Evolutionary conservation across 2,888 invertebrate genomes (phyloP), one percentile per base, ranked within the genome.

Genomic region (Eilema caniola): DNA sequence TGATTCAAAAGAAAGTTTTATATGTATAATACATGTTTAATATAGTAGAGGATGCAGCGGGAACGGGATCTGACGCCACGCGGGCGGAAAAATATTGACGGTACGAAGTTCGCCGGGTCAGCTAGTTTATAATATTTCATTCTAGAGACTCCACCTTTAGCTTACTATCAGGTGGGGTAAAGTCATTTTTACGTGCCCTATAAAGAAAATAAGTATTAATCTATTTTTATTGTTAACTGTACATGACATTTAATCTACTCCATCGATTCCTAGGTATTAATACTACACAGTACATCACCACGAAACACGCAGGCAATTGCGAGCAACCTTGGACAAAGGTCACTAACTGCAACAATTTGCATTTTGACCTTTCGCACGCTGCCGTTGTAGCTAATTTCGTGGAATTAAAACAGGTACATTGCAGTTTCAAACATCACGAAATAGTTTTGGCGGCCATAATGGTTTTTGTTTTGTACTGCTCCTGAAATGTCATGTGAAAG

Each of bases 281-380:
- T 31, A 33, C 23, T 59, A 57, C 14, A 16, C 14, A 47, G 24
- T 37, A 37, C 11, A 53, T 25, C 20, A 33, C 24, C 57, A 41
- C n/a, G 33, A 11, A 33, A 25, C 41, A 12, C 47, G 64, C 33
- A 20, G 24, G 41, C 33, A 41, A 57, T 69, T 41, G 12, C 20
- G 20, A 31, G 28, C 47, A 41, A 69, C 69, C 69, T 69, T 64
- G 64, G 56, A 0, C 8, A 64, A 69, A 69, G 69, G 69, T 64
- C 47, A 69, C 69, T 53, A 61, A 31, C 61, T 57, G 47, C 63
- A 68, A 37, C 56, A 23, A 41, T 61, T 53, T 63, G 69, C 69
- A 64, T 59, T 16, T 64, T 57, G 63, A 69, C 64, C 69, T 67
- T 62, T 67, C n/a, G 47, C 56, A 69, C 60, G 14, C 47, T 25